Evolutionary conservation across 1,140 invertebrate species (phyloP), one percentile per base, ranked within the genome.

Genomic region (Hydropsyche tenuis): DNA sequence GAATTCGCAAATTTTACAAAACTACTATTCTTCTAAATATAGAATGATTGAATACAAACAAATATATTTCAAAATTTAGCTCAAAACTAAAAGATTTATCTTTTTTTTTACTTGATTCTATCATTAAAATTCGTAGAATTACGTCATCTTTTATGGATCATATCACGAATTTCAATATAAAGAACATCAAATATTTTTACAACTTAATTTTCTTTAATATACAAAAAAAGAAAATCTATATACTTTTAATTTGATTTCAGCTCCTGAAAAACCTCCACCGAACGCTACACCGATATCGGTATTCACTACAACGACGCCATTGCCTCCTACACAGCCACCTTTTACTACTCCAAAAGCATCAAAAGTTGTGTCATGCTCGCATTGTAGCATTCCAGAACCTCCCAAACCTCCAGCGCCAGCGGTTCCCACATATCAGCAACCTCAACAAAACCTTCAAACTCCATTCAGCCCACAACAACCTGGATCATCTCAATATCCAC

Each of bases 291-390:
- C 79, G 80, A 60, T 81, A 80, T 23, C 76, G 80, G 16, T 25
- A 77, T 16, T 77, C 80, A 30, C 77, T 14, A 72, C 77, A 72
- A 71, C 80, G 14, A 68, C 78, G 18, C 78, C 80, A 23, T 78
- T 78, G 48, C 79, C 79, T n/a, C 75, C 78, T 66, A 53, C 48
- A 1, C 9, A 9, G 70, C 56, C 73, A 37, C 70, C 22, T 23
- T 72, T 75, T 25, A 68, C 77, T 18, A 72, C 73, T 30, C 37
- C 72, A 5, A 75, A 60, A 66, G 62, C 60, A 42, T 56, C 78
- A 23, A 80, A 81, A 18, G 75, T 76, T 1, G 81, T 79, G 48
- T 78, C 84, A n/a, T 86, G 85, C 71, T 83, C 84, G 20, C 78
- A 79, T 72, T 86, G 85, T 71, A 83, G 81, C 72, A 71, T 86